Percentiles rank a stretch among this genome's conserved stretches.
Conservation (phyloP, 2,888 invertebrate genomes). For the Encarsia formosa region DNA sequence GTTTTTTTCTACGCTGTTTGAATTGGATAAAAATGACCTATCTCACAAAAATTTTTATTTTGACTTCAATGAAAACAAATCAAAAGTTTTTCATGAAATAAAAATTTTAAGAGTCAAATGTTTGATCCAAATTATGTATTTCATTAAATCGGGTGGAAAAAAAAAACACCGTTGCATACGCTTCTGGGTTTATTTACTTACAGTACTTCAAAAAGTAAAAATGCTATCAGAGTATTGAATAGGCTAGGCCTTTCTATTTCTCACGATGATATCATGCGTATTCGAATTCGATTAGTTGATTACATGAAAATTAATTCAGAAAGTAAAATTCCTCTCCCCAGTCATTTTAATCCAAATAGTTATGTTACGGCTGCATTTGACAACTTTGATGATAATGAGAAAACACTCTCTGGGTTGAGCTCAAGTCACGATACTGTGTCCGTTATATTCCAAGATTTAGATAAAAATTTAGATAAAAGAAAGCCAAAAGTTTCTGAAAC, state of each 20-base stretch:
- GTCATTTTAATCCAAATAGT: constrained; percentile 4
- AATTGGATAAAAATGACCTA: no score
- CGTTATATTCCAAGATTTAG: not conserved
- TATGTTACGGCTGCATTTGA: constrained; percentile 22
- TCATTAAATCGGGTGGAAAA: constrained; percentile 13
- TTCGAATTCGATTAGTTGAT: constrained; percentile 13
- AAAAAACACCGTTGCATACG: not conserved
- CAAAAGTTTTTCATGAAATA: no score
- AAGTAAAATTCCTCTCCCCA: constrained; percentile 13
- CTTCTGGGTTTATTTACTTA: constrained; percentile 10
- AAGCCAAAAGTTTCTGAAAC: constrained; percentile 4
- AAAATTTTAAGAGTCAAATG: constrained; percentile 12
- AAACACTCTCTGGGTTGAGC: constrained; percentile 13
- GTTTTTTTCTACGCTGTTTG: no score
- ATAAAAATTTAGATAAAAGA: not conserved
- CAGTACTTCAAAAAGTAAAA: constrained; percentile 10
- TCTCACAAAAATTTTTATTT: no score
- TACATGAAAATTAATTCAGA: constrained; percentile 3
- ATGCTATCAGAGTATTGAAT: constrained; percentile 11
- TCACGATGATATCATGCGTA: constrained; percentile 19
- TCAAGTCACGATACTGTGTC: constrained; percentile 20
- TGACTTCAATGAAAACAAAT: no score
- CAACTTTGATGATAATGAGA: constrained; percentile 21
- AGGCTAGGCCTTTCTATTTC: constrained; percentile 15
- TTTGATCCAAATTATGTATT: constrained; percentile 19